Evolutionary conservation across 2,888 invertebrate species (phyloP).

Genomic region (Taphrorychus bicolor): DNA sequence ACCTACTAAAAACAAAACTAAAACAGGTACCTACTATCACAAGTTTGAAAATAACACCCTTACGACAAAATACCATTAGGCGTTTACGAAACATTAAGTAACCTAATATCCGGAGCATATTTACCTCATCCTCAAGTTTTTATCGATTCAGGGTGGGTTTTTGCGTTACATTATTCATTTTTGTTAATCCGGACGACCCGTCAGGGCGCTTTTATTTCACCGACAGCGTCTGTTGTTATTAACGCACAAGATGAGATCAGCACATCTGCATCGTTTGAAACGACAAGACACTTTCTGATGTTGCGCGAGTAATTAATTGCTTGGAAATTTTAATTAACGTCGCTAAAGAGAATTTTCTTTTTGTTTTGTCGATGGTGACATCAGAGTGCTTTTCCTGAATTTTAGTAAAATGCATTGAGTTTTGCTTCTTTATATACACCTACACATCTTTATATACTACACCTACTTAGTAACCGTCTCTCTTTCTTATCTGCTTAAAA

Average conservation of each 20-base stretch:
- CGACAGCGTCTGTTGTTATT: conserved; percentile 32
- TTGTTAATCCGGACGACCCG: conserved; percentile 34
- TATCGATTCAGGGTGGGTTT: conserved; percentile 23
- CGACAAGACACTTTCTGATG: conserved; percentile 25
- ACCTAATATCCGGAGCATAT: conserved; percentile 27
- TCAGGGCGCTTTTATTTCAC: conserved; percentile 30
- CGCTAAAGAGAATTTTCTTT: neutral
- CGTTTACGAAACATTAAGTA: conserved; percentile 36
- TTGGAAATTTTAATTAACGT: conserved; percentile 17
- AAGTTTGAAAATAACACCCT: too few relatives aligned
- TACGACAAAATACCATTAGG: too few relatives aligned
- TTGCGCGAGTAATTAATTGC: conserved; percentile 20
- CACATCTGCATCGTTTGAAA: conserved; percentile 17
- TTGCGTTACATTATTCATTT: conserved; percentile 37
- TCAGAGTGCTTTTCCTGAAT: too few relatives aligned
- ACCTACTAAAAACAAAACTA: too few relatives aligned
- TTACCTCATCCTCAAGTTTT: conserved; percentile 36
- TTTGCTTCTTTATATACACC: too few relatives aligned
- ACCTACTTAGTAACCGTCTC: too few relatives aligned
- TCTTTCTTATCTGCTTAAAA: too few relatives aligned
- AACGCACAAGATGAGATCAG: conserved; percentile 34
- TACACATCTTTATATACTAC: too few relatives aligned
- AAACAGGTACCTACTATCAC: too few relatives aligned
- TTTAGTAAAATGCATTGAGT: too few relatives aligned
- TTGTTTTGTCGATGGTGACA: too few relatives aligned